Percentiles rank a stretch among this genome's conserved stretches.
Evolutionary conservation across 2,888 invertebrate genomes (phyloP).

Genomic region (Gortyna flavago): DNA sequence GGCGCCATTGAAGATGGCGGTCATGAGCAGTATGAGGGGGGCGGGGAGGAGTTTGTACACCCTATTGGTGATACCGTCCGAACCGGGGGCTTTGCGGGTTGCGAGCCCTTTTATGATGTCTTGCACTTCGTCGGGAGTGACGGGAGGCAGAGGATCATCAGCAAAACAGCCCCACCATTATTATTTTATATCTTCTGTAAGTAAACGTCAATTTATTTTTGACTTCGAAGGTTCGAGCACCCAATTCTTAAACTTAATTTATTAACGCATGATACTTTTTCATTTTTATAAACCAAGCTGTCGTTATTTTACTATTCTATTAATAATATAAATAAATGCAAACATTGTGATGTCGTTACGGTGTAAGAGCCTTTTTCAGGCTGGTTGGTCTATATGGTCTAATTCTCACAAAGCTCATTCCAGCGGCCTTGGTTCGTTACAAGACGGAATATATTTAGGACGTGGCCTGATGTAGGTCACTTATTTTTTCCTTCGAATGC

Average conservation of each 20-base stretch:
- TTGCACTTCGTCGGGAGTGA: no score
- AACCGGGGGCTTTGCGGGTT: no score
- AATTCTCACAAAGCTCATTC: constrained; percentile 32
- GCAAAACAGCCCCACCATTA: no score
- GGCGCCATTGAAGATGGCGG: no score
- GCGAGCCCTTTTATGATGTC: no score
- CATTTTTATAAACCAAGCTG: neutral
- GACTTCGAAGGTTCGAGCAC: neutral
- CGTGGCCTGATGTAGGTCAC: constrained; percentile 60
- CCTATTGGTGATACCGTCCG: no score
- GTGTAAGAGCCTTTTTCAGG: neutral
- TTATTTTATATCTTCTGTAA: neutral
- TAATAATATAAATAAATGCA: neutral
- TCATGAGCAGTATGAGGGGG: no score
- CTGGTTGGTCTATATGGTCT: no score
- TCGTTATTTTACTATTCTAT: neutral
- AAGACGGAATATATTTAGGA: constrained; percentile 54
- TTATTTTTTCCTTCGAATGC: constrained; percentile 57
- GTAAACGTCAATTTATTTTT: neutral
- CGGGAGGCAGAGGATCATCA: no score
- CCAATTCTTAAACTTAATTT: no score
- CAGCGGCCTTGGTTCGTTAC: constrained; percentile 35
- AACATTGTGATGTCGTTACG: neutral
- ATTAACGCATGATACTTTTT: neutral
- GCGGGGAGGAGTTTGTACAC: no score